A percentile compares a stretch with the other conserved stretches of the same genome.
Evolutionary conservation across 2,113 vertebrate species (phyloP).

Genomic region (Pagrus major): DNA sequence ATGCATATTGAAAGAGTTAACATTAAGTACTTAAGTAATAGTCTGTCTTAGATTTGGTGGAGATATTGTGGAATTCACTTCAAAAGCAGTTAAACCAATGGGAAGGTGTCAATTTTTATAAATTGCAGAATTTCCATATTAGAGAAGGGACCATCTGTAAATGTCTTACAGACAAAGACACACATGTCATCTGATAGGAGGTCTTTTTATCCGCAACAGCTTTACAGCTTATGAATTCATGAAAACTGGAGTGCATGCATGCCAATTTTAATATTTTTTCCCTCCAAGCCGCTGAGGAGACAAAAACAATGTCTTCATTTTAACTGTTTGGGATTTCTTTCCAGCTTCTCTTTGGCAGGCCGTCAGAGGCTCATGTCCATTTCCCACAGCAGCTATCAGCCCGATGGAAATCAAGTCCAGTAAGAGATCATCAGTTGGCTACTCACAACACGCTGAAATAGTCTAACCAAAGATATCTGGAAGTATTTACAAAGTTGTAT

Average conservation of each 20-base stretch:
- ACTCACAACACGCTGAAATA: slow-evolving; percentile 36
- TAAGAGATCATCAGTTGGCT: slow-evolving; percentile 41
- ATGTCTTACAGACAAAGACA: not conserved
- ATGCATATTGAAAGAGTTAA: not conserved
- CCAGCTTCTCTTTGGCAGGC: slow-evolving; percentile 39
- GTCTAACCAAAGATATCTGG: slow-evolving; percentile 69
- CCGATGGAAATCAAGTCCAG: slow-evolving; percentile 43
- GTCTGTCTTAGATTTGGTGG: not conserved
- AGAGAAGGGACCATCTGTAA: not conserved
- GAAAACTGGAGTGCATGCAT: not conserved
- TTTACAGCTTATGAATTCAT: not conserved
- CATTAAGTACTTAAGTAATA: not conserved
- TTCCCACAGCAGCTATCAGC: slow-evolving; percentile 30
- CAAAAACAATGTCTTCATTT: slow-evolving; percentile 34
- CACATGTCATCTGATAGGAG: not conserved
- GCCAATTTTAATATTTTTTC: not conserved
- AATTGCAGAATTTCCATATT: not conserved
- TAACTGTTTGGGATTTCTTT: slow-evolving; percentile 13
- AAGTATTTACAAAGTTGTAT: slow-evolving; percentile 74
- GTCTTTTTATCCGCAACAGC: not conserved
- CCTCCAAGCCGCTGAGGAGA: not conserved
- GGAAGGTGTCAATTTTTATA: not conserved
- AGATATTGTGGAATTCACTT: not conserved
- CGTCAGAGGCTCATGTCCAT: not conserved
- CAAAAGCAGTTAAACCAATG: not conserved